Conservation (phyloP, 2,113 vertebrate species). For the Neoarius graeffei region DNA sequence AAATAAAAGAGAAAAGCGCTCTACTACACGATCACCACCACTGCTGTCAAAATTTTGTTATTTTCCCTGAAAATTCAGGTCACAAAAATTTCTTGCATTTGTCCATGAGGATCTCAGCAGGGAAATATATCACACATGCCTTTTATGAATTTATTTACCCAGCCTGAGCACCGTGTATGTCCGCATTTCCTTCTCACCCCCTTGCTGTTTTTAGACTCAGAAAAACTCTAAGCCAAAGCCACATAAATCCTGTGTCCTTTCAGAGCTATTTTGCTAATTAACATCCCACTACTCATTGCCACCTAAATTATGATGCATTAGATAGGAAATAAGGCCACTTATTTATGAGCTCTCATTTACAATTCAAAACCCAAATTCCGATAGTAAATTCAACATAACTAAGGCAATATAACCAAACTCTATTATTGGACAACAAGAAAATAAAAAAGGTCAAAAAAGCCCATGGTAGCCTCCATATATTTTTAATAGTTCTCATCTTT, state of each 20-base stretch:
- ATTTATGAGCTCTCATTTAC: constrained; percentile 93
- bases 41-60: constrained; percentile 42
- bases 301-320: constrained; percentile 80
- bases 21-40: background rate
- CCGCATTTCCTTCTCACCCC: constrained; percentile 21
- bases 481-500: constrained; percentile 41
- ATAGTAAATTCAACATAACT: constrained; percentile 41
- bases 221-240: constrained; percentile 33
- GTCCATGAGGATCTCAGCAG: constrained; percentile 46
- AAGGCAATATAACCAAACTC: constrained; percentile 23
- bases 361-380: constrained; percentile 77
- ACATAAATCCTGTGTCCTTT: constrained; percentile 54
- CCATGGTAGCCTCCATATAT: constrained; percentile 37
- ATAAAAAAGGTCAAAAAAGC: constrained; percentile 21
- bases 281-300: constrained; percentile 80
- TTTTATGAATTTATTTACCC: constrained; percentile 55
- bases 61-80: constrained; percentile 53
- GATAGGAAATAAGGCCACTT: constrained; percentile 80
- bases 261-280: constrained; percentile 86
- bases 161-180: constrained; percentile 37
- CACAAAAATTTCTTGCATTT: constrained; percentile 53
- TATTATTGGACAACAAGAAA: constrained; percentile 56
- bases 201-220: constrained; percentile 34
- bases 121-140: constrained; percentile 49
- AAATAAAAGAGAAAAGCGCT: background rate